Evolutionary conservation across 2,797 vertebrate species (phyloP).

Genomic region (Columba guinea): DNA sequence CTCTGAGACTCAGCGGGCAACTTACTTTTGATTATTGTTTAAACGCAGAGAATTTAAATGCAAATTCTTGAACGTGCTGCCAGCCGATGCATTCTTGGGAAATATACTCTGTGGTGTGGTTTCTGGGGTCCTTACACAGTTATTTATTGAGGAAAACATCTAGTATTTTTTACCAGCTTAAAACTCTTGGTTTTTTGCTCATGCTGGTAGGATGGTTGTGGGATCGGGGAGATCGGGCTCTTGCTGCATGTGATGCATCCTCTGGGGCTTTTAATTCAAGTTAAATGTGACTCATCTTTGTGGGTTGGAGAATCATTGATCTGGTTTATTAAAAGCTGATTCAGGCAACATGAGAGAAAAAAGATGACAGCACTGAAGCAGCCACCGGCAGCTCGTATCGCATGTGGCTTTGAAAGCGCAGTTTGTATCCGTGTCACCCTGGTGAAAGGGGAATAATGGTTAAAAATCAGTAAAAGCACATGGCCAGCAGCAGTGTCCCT

Average conservation of each 20-base stretch:
- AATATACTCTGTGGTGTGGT: neutral
- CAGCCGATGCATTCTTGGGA: neutral
- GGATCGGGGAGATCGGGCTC: accelerated
- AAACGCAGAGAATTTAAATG: neutral
- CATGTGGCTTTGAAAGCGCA: accelerated
- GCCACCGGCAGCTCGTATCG: neutral
- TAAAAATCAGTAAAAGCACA: neutral
- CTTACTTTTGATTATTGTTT: neutral
- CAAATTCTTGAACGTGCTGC: neutral
- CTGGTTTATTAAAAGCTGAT: neutral
- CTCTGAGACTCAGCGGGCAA: neutral
- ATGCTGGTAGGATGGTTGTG: accelerated
- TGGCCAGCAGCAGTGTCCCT: neutral
- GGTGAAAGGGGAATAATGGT: neutral
- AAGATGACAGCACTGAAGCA: neutral
- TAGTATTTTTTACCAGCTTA: neutral
- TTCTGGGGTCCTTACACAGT: neutral
- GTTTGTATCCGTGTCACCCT: neutral
- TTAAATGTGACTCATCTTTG: neutral
- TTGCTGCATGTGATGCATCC: neutral
- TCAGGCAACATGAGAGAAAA: neutral
- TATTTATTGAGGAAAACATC: neutral
- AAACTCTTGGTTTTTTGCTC: neutral
- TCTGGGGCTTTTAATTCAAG: neutral
- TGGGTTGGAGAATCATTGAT: neutral